phyloP scores from a whole-genome alignment of 30 jellyfish, hydroid and myxozoan species.

The Hydra vulgaris region DNA sequence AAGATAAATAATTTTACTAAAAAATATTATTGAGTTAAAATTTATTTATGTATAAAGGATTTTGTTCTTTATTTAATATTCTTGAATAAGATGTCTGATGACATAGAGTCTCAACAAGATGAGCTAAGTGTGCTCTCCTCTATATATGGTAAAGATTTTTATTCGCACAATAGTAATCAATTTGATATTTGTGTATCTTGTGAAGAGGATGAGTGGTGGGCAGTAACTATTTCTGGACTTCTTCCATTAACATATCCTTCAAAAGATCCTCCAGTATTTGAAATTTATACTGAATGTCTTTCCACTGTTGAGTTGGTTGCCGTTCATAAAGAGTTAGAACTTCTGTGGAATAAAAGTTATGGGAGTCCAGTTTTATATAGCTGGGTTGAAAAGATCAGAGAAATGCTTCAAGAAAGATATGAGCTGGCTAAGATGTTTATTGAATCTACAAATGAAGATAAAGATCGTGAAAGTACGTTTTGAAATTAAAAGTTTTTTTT shows the following conservation, averaged over 20 bases:
- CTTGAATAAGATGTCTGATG: slow-evolving; percentile 26
- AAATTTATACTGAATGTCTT: slow-evolving; percentile 53
- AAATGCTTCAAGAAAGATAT: slow-evolving; percentile 33
- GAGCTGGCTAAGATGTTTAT: slow-evolving; percentile 23
- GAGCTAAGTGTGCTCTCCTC: slow-evolving; percentile 63
- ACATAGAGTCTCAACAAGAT: slow-evolving; percentile 25
- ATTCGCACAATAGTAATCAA: neutral
- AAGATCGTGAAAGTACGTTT: slow-evolving; percentile 18
- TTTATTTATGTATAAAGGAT: too few species aligned
- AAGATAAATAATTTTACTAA: too few species aligned
- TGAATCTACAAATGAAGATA: slow-evolving; percentile 25
- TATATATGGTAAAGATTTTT: slow-evolving; percentile 55
- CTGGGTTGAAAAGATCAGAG: slow-evolving; percentile 66
- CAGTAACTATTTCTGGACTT: slow-evolving; percentile 39
- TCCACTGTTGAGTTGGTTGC: slow-evolving; percentile 23
- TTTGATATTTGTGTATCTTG: slow-evolving; percentile 37
- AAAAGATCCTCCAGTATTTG: slow-evolving; percentile 39
- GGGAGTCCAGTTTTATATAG: slow-evolving; percentile 38
- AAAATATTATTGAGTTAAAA: too few species aligned
- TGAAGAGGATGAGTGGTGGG: slow-evolving; percentile 63
- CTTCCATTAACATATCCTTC: slow-evolving; percentile 51
- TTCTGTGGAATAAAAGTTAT: slow-evolving; percentile 45
- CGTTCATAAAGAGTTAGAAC: slow-evolving; percentile 16
- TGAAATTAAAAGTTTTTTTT: neutral
- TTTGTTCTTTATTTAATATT: too few species aligned